Evolutionary conservation across 2,113 vertebrate genomes (phyloP).

Genomic region (Sceloporus undulatus): DNA sequence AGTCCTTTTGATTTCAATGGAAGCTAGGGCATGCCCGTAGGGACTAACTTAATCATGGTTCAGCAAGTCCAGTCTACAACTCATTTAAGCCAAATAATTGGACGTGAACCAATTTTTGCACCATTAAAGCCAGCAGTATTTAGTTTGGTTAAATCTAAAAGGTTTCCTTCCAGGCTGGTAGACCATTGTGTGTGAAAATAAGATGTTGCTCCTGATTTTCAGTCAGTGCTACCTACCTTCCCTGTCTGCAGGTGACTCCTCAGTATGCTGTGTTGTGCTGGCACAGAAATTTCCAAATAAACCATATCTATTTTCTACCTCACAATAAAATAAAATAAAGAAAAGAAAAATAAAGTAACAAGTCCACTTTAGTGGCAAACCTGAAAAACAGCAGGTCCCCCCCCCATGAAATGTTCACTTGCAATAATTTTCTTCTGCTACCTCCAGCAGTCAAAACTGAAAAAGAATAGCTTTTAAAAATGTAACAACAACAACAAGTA

Average conservation of each 20-base stretch:
- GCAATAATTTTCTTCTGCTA: not conserved
- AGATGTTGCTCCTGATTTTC: not conserved
- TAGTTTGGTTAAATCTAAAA: slow-evolving; percentile 2
- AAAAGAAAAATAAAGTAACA: not conserved
- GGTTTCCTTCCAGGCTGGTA: not conserved
- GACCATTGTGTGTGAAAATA: not conserved
- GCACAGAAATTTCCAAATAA: not conserved
- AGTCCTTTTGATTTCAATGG: slow-evolving; percentile 42
- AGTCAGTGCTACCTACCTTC: not conserved
- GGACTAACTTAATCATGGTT: not conserved
- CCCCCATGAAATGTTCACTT: not conserved
- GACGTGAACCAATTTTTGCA: not conserved
- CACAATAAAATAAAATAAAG: too few species aligned
- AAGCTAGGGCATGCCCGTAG: slow-evolving; percentile 28
- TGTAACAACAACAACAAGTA: not conserved
- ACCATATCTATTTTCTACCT: not conserved
- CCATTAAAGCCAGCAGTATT: slow-evolving; percentile 4
- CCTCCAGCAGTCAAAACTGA: not conserved
- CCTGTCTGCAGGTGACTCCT: not conserved
- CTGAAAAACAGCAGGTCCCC: too few species aligned
- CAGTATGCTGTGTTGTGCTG: not conserved
- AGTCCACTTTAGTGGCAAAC: not conserved
- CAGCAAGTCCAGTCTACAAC: not conserved
- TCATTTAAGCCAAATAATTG: slow-evolving; percentile 24
- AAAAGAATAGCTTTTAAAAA: not conserved